Evolutionary conservation across 1,140 invertebrate species (phyloP), one percentile per base, ranked within the genome.

Genomic region (Heliconius nattereri): DNA sequence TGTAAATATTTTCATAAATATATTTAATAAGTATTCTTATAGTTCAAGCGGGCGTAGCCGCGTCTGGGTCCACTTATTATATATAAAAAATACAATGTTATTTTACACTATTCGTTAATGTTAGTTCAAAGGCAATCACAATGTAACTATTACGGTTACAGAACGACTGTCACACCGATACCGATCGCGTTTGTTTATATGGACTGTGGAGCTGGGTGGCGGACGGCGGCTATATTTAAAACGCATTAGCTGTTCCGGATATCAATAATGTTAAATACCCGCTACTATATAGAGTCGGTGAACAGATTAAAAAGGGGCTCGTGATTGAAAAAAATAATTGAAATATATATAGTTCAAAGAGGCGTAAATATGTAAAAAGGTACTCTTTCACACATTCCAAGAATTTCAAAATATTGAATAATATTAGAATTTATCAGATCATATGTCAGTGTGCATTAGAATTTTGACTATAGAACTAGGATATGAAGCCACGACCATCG

Each of bases 221-320:
- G 83, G 83, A 0, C 85, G 84, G 86, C 81, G 26, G 54, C 76
- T 87, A 87, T 84, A 83, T 86, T 71, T 84, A 86, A 84, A 82
- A 73, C 71, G 78, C 86, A 87, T 86, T 87, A 86, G 84, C 73
- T 81, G 85, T 87, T 85, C 85, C 85, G 85, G 84, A 73, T 75
- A 78, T 78, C 70, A 78, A 72, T 73, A 49, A 66, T 29, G 66
- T 76, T 66, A 76, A 76, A 75, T 75, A 54, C 37, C 78, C 73
- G 71, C n/a, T 78, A 75, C 26, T 16, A 66, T 66, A 29, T 66
- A 20, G 5, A 52, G 49, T 52, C 49, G 7, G 19, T 52, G 20
- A 52, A 20, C 7, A 52, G 49, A 52, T 20, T 20, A 20, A 52
- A 52, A 52, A 52, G 20, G 49, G 16, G 49, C 19, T 20, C 7